Conservation (phyloP, 1,140 invertebrate genomes). For the Lucilia sericata region DNA sequence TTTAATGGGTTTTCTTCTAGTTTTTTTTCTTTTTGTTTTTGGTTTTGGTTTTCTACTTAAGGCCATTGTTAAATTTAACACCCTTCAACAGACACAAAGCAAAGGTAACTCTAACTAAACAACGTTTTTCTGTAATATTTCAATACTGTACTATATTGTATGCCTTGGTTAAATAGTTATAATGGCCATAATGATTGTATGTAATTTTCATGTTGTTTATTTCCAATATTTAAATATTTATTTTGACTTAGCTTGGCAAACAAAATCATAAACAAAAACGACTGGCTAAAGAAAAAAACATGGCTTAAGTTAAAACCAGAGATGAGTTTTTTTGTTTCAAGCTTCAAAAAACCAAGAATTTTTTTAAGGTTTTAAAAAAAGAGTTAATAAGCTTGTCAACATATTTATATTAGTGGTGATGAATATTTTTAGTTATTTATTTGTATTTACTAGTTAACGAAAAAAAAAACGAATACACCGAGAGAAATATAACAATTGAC, state of each 20-base stretch:
- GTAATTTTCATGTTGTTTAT: conserved; percentile 27
- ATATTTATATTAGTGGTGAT: background rate
- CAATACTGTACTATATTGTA: background rate
- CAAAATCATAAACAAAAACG: background rate
- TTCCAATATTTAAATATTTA: conserved; percentile 39
- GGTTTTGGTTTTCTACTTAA: background rate
- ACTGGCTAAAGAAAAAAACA: too few relatives aligned
- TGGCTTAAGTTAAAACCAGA: background rate
- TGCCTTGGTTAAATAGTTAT: background rate
- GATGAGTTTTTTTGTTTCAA: background rate
- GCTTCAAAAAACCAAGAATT: background rate
- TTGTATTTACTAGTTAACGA: background rate
- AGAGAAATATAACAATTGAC: background rate
- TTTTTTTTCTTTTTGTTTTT: too few relatives aligned
- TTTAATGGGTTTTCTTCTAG: conserved; percentile 2
- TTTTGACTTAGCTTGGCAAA: conserved; percentile 37
- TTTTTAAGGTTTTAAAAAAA: background rate
- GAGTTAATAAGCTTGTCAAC: background rate
- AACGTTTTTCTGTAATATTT: background rate
- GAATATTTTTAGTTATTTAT: conserved; percentile 4
- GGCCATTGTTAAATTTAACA: background rate
- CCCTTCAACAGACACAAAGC: background rate
- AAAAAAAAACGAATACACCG: background rate
- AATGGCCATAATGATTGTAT: conserved; percentile 36
- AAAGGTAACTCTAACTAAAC: background rate